Percentiles rank a stretch among this genome's conserved stretches.
Evolutionary conservation across 2,113 vertebrate species (phyloP).

Genomic region (Edolisoma coerulescens): DNA sequence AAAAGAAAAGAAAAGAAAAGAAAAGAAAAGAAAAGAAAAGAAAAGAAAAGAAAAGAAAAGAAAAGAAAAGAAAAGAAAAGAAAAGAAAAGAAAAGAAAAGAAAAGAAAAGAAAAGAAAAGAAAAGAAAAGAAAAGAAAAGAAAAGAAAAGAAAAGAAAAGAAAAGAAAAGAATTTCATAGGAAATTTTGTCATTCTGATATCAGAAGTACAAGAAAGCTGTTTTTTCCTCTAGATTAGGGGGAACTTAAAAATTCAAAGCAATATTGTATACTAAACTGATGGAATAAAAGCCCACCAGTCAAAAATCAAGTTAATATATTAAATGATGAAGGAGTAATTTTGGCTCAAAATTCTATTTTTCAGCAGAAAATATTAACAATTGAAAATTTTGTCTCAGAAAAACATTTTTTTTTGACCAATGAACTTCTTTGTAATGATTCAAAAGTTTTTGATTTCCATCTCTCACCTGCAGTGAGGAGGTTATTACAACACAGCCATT

Average conservation of each 20-base stretch:
- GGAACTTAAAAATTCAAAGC: neutral
- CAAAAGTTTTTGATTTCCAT: neutral
- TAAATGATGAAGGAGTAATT: neutral
- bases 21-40: neutral
- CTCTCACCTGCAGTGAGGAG: neutral
- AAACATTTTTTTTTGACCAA: neutral
- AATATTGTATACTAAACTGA: neutral
- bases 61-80: neutral
- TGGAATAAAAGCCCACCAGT: neutral
- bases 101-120: neutral
- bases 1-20: neutral
- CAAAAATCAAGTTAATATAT: neutral
- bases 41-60: neutral
- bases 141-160: neutral
- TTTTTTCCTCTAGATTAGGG: neutral
- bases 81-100: neutral
- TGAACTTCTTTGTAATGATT: rapidly evolving
- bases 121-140: neutral
- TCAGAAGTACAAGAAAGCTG: neutral
- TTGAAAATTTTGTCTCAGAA: neutral
- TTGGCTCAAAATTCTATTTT: neutral
- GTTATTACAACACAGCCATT: neutral
- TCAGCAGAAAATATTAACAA: neutral
- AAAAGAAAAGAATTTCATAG: rapidly evolving
- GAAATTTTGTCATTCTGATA: neutral